These are phyloP conservation scores for Perca flavescens DNA, from an alignment of 2,113 vertebrate species.

Conservation along the genomic window DNA sequence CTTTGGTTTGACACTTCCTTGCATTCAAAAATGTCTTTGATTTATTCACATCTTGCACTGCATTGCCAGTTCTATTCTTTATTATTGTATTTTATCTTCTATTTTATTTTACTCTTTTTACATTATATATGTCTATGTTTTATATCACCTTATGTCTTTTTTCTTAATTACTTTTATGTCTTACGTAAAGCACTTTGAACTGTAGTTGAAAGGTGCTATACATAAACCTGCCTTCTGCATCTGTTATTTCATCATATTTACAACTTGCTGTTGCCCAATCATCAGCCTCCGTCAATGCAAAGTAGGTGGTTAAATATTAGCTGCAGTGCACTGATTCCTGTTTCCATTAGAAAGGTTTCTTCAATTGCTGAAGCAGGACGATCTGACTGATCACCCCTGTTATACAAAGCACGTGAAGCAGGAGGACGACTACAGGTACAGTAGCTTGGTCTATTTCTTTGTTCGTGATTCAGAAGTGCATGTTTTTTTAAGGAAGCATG, in stretches of 20 bases:
- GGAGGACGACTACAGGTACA: conserved; percentile 53
- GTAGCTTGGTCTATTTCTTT: not conserved
- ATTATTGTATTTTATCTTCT: too few relatives aligned
- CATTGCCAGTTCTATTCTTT: too few relatives aligned
- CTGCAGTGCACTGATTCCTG: conserved; percentile 17
- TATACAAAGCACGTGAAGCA: conserved; percentile 24
- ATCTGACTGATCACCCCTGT: not conserved
- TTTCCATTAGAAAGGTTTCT: conserved; percentile 16
- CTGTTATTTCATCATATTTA: conserved; percentile 74
- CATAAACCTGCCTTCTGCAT: not conserved
- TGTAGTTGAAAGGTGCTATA: not conserved
- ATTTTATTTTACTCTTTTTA: too few relatives aligned
- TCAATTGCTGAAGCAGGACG: conserved; percentile 6
- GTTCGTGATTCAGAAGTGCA: not conserved
- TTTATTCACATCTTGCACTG: too few relatives aligned
- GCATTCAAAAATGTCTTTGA: too few relatives aligned
- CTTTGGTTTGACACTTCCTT: too few relatives aligned
- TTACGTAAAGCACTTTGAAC: not conserved
- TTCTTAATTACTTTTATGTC: not conserved
- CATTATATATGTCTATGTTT: too few relatives aligned
- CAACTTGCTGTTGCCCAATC: conserved; percentile 67
- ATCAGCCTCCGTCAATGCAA: conserved; percentile 43
- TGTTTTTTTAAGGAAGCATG: not conserved
- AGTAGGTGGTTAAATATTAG: conserved; percentile 62
- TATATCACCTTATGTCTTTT: too few relatives aligned